Evolutionary conservation across 1,140 invertebrate species (phyloP).

Genomic region (Coptotermes formosanus): DNA sequence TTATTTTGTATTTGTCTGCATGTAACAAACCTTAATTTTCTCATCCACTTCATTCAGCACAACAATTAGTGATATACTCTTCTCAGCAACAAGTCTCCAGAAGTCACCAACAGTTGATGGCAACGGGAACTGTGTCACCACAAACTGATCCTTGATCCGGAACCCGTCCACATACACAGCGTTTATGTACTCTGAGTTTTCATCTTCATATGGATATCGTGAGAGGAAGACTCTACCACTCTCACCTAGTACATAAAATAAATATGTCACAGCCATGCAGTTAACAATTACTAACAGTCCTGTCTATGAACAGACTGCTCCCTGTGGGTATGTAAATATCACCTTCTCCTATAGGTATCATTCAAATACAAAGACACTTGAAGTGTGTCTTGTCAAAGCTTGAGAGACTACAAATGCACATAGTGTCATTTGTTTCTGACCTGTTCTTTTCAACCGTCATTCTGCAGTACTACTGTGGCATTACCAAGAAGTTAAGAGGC

Average conservation of each 20-base stretch:
- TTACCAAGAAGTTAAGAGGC: no score
- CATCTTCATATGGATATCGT: constrained; percentile 32
- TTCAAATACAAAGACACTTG: no score
- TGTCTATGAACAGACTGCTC: no score
- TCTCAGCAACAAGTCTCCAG: constrained; percentile 62
- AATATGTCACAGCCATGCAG: neutral
- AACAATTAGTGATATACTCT: constrained; percentile 57
- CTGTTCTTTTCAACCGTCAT: no score
- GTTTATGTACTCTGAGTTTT: constrained; percentile 58
- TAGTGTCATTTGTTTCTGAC: no score
- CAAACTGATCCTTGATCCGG: constrained; percentile 42
- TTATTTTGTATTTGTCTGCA: neutral
- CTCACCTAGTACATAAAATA: neutral
- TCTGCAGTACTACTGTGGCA: no score
- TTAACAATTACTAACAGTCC: no score
- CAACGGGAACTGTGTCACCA: constrained; percentile 55
- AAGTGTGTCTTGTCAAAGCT: no score
- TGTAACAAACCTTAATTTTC: constrained; percentile 20
- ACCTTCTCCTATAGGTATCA: no score
- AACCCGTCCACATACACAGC: constrained; percentile 64
- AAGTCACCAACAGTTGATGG: constrained; percentile 56
- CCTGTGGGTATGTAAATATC: no score
- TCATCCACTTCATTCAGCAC: constrained; percentile 47
- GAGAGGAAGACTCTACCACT: constrained; percentile 27
- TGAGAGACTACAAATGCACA: no score